phyloP scores from a whole-genome alignment of 1,140 invertebrate species.

The Melanaphis sacchari region DNA sequence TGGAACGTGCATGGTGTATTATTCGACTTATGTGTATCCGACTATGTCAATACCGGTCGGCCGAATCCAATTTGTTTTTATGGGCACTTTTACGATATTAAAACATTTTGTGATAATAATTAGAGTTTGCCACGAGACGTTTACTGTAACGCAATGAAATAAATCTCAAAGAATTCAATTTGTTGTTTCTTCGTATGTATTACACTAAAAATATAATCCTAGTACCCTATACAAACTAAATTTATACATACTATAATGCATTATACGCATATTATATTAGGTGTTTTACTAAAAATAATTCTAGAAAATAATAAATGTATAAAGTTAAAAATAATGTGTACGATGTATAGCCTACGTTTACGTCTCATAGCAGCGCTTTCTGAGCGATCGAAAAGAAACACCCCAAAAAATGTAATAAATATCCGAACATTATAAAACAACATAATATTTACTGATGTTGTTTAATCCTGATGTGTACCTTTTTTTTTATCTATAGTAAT shows the following conservation, averaged over 20 bases:
- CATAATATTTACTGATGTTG: background rate
- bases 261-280: background rate
- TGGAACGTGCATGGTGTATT: too few relatives aligned
- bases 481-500: constrained; percentile 9
- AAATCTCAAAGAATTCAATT: background rate
- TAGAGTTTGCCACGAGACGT: constrained; percentile 24
- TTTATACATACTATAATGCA: background rate
- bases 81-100: constrained; percentile 28
- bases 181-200: background rate
- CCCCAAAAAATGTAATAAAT: background rate
- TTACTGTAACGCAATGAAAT: background rate
- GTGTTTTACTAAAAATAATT: background rate
- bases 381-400: background rate
- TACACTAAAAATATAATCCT: background rate
- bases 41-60: constrained; percentile 19
- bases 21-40: background rate
- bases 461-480: background rate
- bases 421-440: background rate
- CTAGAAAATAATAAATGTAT: background rate
- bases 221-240: background rate
- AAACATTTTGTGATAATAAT: constrained; percentile 17
- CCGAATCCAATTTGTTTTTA: constrained; percentile 41
- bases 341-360: background rate
- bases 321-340: background rate
- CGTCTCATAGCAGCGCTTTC: background rate